Conservation (phyloP, 2,888 invertebrate genomes). For the Drepanosiphum platanoidis region DNA sequence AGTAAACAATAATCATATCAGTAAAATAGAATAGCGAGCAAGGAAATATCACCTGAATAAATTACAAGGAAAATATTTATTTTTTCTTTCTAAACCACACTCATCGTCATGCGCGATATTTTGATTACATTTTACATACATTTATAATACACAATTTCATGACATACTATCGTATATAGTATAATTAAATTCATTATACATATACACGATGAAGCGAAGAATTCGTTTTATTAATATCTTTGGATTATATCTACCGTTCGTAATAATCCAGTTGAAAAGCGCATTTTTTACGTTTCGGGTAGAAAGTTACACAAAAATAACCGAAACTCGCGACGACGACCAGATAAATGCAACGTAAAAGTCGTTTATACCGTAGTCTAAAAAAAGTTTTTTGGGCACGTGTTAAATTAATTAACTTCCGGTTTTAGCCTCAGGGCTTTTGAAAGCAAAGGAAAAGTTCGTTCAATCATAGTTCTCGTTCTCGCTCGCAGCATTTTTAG, state of each 20-base stretch:
- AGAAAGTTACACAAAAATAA: slow-evolving; percentile 35
- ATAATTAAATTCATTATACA: too few species aligned
- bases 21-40: not conserved
- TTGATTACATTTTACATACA: too few species aligned
- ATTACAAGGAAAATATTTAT: not conserved
- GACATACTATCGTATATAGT: too few species aligned
- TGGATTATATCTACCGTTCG: not conserved
- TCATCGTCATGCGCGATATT: too few species aligned
- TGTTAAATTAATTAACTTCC: slow-evolving; percentile 58
- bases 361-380: slow-evolving; percentile 28
- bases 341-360: not conserved
- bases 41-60: not conserved
- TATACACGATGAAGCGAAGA: too few species aligned
- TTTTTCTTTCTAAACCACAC: too few species aligned
- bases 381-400: slow-evolving; percentile 55
- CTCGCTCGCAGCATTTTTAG: not conserved
- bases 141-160: not conserved
- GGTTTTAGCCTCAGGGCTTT: slow-evolving; percentile 8
- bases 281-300: not conserved
- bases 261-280: not conserved
- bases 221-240: not conserved
- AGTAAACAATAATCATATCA: slow-evolving; percentile 13
- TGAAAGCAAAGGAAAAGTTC: slow-evolving; percentile 26
- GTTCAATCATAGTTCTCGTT: slow-evolving; percentile 21
- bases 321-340: not conserved